Conservation (phyloP, 2,888 invertebrate species). For the Trissolcus japonicus region DNA sequence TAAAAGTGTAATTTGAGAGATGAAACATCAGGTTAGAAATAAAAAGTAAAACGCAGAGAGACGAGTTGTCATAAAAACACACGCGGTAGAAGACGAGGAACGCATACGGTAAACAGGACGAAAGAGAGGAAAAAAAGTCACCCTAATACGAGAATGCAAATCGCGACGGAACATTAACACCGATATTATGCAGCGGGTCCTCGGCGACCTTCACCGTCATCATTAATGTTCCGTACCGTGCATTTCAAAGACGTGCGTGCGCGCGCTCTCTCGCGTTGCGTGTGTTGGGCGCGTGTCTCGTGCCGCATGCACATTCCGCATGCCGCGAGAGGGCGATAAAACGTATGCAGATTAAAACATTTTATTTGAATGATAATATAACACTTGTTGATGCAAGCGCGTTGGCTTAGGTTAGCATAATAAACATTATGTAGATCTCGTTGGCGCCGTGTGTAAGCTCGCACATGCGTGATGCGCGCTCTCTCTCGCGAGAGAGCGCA, state of each 20-base stretch:
- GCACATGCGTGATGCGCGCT: conserved; percentile 1
- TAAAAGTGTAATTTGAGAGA: background rate
- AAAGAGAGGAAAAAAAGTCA: conserved; percentile 48
- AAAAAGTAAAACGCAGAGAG: background rate
- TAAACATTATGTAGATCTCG: conserved; percentile 76
- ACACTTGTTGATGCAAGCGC: conserved; percentile 76
- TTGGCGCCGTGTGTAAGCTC: conserved; percentile 24
- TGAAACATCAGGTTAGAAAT: background rate
- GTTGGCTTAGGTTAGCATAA: conserved; percentile 76
- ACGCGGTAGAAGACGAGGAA: conserved; percentile 7
- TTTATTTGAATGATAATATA: conserved; percentile 77
- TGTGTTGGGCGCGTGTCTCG: conserved; percentile 70
- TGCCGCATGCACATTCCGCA: conserved; percentile 70
- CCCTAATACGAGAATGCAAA: conserved; percentile 59
- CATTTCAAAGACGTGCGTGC: conserved; percentile 58
- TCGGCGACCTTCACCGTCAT: conserved; percentile 62
- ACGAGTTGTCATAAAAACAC: background rate
- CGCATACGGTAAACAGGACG: conserved; percentile 27
- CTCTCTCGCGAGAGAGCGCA: background rate
- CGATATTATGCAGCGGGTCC: conserved; percentile 56
- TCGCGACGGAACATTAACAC: conserved; percentile 57
- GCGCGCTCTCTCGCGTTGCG: conserved; percentile 57
- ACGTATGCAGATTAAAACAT: conserved; percentile 77
- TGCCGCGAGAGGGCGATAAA: conserved; percentile 74
- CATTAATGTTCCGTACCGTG: conserved; percentile 60